Evolutionary conservation across 2,888 invertebrate species (phyloP).

Genomic region (Glyphotaelius pellucidus): DNA sequence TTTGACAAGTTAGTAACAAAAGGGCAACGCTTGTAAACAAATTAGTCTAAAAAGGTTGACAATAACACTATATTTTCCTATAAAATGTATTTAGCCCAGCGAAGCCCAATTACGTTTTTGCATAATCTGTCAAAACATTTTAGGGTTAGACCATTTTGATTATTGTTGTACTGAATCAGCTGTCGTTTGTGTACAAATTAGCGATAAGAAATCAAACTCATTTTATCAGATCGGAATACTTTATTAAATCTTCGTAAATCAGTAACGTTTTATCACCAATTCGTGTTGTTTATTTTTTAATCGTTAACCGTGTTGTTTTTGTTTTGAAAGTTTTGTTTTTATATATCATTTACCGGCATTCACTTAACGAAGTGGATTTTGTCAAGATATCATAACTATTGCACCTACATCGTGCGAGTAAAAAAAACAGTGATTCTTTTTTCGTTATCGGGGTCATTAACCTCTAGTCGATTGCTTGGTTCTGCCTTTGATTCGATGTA

Average conservation of each 20-base stretch:
- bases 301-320: not conserved
- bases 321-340: too few relatives aligned
- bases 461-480: not conserved
- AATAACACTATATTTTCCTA: not conserved
- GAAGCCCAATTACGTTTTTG: not conserved
- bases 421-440: not conserved
- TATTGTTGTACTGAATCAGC: conserved; percentile 25
- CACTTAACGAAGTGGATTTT: not conserved
- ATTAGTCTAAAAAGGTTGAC: not conserved
- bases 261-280: not conserved
- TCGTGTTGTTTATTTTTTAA: not conserved
- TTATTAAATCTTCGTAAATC: not conserved
- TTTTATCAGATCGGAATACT: not conserved
- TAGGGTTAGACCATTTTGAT: conserved; percentile 23
- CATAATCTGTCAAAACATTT: conserved; percentile 28
- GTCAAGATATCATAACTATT: not conserved
- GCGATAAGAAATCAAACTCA: not conserved
- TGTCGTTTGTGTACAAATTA: conserved; percentile 19
- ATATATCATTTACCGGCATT: not conserved
- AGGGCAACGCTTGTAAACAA: conserved; percentile 39
- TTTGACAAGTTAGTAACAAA: conserved; percentile 22
- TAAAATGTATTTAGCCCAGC: not conserved
- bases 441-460: conserved; percentile 10
- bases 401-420: not conserved
- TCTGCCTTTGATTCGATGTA: not conserved